These are phyloP conservation scores for Sabatieria punctata DNA, from an alignment of 2,888 invertebrate genomes.

Conservation along the genomic window DNA sequence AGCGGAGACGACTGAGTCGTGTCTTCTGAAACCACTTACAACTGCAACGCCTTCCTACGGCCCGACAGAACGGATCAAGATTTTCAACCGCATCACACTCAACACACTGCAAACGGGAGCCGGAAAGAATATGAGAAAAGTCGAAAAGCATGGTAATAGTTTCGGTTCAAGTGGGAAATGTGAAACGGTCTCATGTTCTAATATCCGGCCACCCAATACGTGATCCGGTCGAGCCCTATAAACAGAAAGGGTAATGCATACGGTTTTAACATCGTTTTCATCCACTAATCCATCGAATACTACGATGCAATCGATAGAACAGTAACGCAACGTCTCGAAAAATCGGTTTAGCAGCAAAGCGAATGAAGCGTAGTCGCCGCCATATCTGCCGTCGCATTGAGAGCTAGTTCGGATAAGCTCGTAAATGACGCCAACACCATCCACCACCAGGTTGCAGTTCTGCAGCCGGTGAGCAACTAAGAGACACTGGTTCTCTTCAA, in stretches of 20 bases:
- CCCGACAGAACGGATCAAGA: no score
- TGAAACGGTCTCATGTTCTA: no score
- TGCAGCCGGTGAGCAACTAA: neutral
- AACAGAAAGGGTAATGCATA: neutral
- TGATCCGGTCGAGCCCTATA: neutral
- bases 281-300: neutral
- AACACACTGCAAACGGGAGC: no score
- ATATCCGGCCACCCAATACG: no score
- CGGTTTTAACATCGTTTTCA: neutral
- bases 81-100: no score
- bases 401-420: neutral
- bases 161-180: no score
- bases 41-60: no score
- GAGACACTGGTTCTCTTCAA: neutral
- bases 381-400: neutral
- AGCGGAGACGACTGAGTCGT: no score
- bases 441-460: neutral
- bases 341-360: neutral
- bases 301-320: neutral
- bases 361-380: neutral
- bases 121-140: no score
- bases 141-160: no score
- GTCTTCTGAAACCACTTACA: no score
- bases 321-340: neutral
- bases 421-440: neutral